These are phyloP conservation scores for Limanda limanda DNA, from an alignment of 2,113 vertebrate species.

Conservation along the genomic window DNA sequence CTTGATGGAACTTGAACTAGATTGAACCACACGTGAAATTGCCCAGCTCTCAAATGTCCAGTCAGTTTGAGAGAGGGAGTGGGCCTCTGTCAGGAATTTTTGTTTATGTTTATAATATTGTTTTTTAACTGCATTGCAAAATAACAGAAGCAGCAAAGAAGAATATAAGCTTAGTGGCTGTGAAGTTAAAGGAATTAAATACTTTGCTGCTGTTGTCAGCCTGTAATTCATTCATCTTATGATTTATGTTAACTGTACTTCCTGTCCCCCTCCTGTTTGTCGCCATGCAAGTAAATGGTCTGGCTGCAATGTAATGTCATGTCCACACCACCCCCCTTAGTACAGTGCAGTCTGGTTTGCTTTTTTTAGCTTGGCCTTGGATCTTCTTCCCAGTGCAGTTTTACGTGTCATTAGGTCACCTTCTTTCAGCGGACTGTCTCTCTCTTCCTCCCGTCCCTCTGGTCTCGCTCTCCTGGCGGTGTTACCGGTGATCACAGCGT, in stretches of 20 bases:
- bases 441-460: slow-evolving; percentile 3
- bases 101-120: no score
- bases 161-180: no score
- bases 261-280: neutral
- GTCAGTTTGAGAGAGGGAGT: no score
- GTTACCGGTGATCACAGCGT: slow-evolving; percentile 51
- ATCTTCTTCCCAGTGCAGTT: slow-evolving; percentile 13
- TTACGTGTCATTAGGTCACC: slow-evolving; percentile 17
- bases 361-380: neutral
- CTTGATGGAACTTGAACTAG: no score
- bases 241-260: neutral
- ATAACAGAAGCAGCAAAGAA: no score
- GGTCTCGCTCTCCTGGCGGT: slow-evolving; percentile 32
- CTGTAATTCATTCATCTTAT: neutral
- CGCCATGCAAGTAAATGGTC: neutral
- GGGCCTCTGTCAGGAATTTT: no score
- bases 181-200: neutral
- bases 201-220: neutral
- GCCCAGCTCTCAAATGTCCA: no score
- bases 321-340: neutral
- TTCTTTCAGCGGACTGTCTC: neutral
- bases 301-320: neutral
- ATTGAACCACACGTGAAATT: no score
- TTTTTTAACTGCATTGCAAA: no score
- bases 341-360: neutral